Conservation (phyloP, 2,113 vertebrate genomes). For the Galemys pyrenaicus region DNA sequence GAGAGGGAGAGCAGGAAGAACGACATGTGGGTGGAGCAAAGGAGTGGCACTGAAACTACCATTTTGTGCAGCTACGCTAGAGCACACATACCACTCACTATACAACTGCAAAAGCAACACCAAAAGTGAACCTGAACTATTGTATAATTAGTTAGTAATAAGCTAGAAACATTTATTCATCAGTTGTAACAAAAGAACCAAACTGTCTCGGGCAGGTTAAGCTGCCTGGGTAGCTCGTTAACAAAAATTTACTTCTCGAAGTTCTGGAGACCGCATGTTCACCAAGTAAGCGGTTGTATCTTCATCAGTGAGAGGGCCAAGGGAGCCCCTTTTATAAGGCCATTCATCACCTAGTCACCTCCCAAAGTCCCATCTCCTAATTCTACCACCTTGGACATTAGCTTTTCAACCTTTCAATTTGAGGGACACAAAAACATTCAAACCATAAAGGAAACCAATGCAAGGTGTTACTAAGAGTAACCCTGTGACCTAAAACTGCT, state of each 20-base stretch:
- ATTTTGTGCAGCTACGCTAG: not conserved
- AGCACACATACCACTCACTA: not conserved
- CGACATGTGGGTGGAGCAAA: too few species aligned
- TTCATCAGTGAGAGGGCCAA: not conserved
- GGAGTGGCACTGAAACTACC: not conserved
- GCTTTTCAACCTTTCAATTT: not conserved
- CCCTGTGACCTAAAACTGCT: not conserved
- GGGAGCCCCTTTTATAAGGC: not conserved
- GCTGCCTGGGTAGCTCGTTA: not conserved
- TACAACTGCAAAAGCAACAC: not conserved
- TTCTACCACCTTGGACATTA: not conserved
- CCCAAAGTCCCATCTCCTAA: not conserved
- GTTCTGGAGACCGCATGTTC: not conserved
- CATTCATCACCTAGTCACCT: not conserved
- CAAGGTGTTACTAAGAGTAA: not conserved
- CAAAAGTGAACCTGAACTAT: not conserved
- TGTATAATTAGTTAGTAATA: not conserved
- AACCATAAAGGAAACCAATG: not conserved
- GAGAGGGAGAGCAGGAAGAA: not conserved
- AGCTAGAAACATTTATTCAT: not conserved
- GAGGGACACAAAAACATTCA: not conserved
- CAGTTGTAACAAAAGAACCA: not conserved
- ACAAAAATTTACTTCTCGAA: not conserved
- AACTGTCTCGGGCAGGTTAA: not conserved
- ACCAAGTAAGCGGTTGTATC: too few species aligned